Conservation (phyloP, 2,888 invertebrate species). For the Notodonta ziczac region DNA sequence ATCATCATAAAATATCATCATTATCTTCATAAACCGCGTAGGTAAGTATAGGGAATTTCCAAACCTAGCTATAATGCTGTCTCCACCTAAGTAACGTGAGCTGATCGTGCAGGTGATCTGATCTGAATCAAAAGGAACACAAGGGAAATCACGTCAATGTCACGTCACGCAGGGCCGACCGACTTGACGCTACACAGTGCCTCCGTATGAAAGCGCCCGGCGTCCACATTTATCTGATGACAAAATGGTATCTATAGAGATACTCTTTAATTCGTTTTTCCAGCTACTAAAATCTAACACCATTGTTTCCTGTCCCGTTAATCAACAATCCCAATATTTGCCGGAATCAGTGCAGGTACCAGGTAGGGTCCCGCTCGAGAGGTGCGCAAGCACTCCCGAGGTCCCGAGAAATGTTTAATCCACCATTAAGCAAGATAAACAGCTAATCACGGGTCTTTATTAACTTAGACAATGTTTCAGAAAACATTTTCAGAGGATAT, state of each 20-base stretch:
- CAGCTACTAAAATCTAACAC: constrained; percentile 1
- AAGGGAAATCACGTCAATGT: too few species aligned
- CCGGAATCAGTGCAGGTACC: constrained; percentile 13
- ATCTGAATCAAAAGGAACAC: too few species aligned
- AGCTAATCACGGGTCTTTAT: constrained; percentile 21
- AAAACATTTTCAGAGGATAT: not conserved
- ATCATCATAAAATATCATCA: too few species aligned
- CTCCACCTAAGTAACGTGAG: too few species aligned
- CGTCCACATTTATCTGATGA: too few species aligned
- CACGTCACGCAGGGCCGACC: too few species aligned
- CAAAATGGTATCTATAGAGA: not conserved
- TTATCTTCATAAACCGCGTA: too few species aligned
- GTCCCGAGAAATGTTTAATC: constrained; percentile 12
- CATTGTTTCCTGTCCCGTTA: constrained; percentile 11
- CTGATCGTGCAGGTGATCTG: too few species aligned
- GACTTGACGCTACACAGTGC: too few species aligned
- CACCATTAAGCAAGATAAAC: constrained; percentile 24
- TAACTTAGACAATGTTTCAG: constrained; percentile 5
- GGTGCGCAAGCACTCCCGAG: not conserved
- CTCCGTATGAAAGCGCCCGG: too few species aligned
- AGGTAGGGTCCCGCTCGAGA: not conserved
- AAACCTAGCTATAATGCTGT: too few species aligned
- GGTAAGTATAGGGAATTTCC: too few species aligned
- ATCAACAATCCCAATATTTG: constrained; percentile 21
- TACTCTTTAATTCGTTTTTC: not conserved